Base-by-base conservation (phyloP, 2,888 invertebrate genomes). In the Mythimna loreyi region DNA sequence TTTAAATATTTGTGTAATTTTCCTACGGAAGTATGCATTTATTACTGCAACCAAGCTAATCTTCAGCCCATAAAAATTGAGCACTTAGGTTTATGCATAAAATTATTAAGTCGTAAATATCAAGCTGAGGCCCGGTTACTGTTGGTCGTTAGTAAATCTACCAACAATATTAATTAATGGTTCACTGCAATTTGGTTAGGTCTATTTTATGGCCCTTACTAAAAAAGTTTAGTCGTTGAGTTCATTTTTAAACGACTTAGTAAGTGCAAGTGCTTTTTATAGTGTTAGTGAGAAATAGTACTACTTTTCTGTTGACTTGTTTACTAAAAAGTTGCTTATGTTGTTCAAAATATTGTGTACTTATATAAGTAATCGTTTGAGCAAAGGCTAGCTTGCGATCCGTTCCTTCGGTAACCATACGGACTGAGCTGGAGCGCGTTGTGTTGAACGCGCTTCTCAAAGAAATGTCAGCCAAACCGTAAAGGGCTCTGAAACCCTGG, bases 131-230 rank as follows among this genome's bases (percentile, higher is more conserved):
- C 33, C 23, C 45, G 28, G 47, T 23, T 40, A 28, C 47, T 36
- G 45, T 36, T 2, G 36, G 23, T 59, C 58, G 65, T 78, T 65
- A 66, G 52, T 49, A 64, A 69, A 74, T 63, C 25, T 49, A 63
- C 58, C 56, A 25, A 49, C 59, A 33, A 30, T 69, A 57, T 63
- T 49, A 69, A 63, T 77, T 78, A 66, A 78, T 69, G 59, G 43
- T 25, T 59, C 62, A 55, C n/a, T 73, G 68, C 69, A 59, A 65
- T 78, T 69, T 59, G 56, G 65, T 55, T 52, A 33, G 3, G 13
- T 47, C 43, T 69, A 63, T 56, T 74, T 66, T 62, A 78, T 56
- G 25, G 19, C 55, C 62, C 13, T n/a, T 23, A 55, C 66, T 58
- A 25, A 77, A 58, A 40, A 40, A 40, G 1, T 19, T 40, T 40